Evolutionary conservation across 2,797 vertebrate genomes (phyloP).

Genomic region (Aulostomus chinensis): DNA sequence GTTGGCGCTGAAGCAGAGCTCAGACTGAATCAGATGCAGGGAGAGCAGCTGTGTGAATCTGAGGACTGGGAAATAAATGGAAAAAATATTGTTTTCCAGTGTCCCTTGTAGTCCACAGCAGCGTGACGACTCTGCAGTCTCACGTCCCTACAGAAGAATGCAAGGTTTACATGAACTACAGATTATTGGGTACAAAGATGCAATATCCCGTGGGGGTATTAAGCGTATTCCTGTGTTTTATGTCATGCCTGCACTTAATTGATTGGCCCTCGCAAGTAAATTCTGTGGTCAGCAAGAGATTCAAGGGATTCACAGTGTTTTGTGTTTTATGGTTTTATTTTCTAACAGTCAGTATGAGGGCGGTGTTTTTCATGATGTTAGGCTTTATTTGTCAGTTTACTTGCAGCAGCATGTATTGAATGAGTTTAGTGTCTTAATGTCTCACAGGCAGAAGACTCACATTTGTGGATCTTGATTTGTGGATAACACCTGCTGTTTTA

Average conservation of each 20-base stretch:
- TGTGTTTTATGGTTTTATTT: neutral
- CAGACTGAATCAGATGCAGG: no score
- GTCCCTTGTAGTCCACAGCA: neutral
- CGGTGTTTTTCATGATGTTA: conserved; percentile 3
- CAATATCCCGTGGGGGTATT: conserved; percentile 3
- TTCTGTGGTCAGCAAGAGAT: conserved; percentile 16
- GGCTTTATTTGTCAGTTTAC: neutral
- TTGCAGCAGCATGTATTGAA: neutral
- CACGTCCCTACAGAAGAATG: conserved; percentile 4
- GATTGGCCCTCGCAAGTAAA: conserved; percentile 11
- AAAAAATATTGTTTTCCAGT: neutral
- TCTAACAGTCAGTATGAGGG: neutral
- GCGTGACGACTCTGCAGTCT: neutral
- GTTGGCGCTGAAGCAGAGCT: neutral
- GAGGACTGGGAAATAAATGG: conserved; percentile 2
- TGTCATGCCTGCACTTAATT: neutral
- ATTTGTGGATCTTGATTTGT: conserved; percentile 2
- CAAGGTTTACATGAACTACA: neutral
- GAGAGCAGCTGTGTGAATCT: neutral
- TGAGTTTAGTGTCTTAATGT: conserved; percentile 6
- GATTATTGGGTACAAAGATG: conserved; percentile 16
- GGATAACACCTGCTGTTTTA: neutral
- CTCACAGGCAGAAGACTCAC: neutral
- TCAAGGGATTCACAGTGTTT: conserved; percentile 7
- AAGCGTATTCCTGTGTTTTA: neutral